Evolutionary conservation across 2,113 vertebrate genomes (phyloP).

Genomic region (Cinclus cinclus): DNA sequence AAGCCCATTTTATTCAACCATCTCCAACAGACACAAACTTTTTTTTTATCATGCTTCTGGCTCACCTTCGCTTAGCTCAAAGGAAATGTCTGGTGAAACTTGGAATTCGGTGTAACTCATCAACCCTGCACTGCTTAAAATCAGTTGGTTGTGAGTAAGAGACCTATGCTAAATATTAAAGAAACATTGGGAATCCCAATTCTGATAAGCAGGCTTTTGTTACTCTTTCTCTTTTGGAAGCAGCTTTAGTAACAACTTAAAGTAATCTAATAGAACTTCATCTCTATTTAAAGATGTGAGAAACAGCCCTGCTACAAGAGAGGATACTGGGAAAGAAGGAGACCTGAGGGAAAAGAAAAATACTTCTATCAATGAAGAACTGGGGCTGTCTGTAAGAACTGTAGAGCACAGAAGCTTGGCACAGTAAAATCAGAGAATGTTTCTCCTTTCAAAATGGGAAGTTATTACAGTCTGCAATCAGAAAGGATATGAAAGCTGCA

Average conservation of each 20-base stretch:
- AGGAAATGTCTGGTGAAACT: background rate
- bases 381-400: background rate
- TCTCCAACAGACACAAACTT: background rate
- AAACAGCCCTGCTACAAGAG: background rate
- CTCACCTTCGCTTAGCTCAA: background rate
- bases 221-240: background rate
- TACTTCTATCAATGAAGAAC: background rate
- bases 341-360: background rate
- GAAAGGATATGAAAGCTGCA: constrained; percentile 35
- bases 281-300: background rate
- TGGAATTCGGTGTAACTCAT: background rate
- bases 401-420: background rate
- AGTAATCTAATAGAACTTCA: background rate
- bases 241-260: background rate
- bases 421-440: constrained; percentile 12
- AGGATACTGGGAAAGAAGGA: background rate
- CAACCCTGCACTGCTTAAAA: background rate
- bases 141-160: background rate
- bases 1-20: background rate
- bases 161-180: background rate
- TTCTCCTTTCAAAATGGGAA: constrained; percentile 42
- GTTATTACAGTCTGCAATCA: constrained; percentile 31
- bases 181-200: background rate
- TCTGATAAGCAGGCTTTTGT: background rate
- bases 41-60: background rate